These are phyloP conservation scores for Iphiclides podalirius DNA, from an alignment of 2,888 invertebrate genomes.

Conservation along the genomic window DNA sequence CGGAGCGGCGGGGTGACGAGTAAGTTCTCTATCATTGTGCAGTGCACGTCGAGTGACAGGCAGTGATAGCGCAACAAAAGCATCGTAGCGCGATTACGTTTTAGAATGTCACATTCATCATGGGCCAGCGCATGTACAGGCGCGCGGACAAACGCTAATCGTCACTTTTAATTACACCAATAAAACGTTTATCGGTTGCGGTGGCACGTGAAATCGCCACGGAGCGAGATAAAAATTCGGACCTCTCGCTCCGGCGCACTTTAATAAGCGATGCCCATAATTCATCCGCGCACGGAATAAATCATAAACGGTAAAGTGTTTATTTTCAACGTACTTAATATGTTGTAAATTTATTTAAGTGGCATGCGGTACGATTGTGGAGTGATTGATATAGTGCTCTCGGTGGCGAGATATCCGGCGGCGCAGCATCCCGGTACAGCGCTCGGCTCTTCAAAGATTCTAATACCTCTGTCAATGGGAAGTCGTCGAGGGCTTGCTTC, in stretches of 20 bases:
- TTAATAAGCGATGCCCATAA: constrained; percentile 69
- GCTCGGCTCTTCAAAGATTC: no score
- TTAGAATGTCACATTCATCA: constrained; percentile 66
- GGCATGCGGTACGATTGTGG: constrained; percentile 72
- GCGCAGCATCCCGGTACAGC: neutral
- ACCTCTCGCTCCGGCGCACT: constrained; percentile 57
- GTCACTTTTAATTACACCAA: constrained; percentile 71
- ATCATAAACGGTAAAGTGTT: constrained; percentile 78
- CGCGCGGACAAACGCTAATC: constrained; percentile 63
- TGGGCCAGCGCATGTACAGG: constrained; percentile 56
- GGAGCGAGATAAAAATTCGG: constrained; percentile 62
- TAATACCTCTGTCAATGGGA: no score
- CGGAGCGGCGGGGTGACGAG: constrained; percentile 28
- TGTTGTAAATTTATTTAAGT: constrained; percentile 80
- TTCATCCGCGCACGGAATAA: constrained; percentile 74
- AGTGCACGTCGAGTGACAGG: constrained; percentile 46
- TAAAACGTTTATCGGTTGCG: constrained; percentile 74
- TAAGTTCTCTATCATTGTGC: constrained; percentile 36
- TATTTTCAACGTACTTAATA: constrained; percentile 78
- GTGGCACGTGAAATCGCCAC: constrained; percentile 68
- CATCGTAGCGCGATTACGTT: constrained; percentile 53
- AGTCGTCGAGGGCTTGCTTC: no score
- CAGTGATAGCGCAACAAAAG: constrained; percentile 51
- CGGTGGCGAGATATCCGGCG: constrained; percentile 54
- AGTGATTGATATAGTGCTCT: constrained; percentile 76